Base-by-base conservation (phyloP, 2,888 invertebrate species). In the Drosophila fungiperda region DNA sequence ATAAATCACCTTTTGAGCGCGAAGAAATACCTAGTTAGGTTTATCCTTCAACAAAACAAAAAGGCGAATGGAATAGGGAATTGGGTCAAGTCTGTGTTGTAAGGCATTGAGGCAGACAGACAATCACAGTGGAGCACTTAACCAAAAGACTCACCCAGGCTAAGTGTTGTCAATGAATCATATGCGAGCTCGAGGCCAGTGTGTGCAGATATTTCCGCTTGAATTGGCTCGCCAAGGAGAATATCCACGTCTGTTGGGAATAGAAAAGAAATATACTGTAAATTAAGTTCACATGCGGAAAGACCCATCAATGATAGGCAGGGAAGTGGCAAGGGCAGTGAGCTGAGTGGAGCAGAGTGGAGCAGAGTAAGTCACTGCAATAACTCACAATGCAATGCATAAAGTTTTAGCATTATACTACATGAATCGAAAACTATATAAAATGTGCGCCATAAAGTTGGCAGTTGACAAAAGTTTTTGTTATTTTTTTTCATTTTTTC, bases 111-210 rank as follows among this genome's bases (percentile, higher is more conserved):
- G 69, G 59, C 86, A 65, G 48, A 66, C 69, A 29, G n/a, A 57
- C 55, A 70, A 76, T 62, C 32, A 65, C 29, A 50, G 45, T 53
- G 71, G 45, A 69, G 53, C 72, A 82, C 78, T 82, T 79, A 67
- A 79, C 67, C 70, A 62, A 55, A 42, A 53, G 73, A 81, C 93
- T 91, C 94, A 97, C 97, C 95, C 93, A 95, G 93, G 91, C 95
- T 95, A 76, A 97, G 95, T 90, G 96, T 96, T 55, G 95, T 94
- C 80, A 97, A 94, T 33, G 95, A 95, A 84, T 96, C 96, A 80
- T 96, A 94, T 60, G 96, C 96, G 61, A 96, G 94, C 91, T 97
- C 96, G 65, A 97, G 94, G 73, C 96, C 96, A 68, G 96, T 97
- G 91, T 96, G 96, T 29, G 94, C 94, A 26, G 96, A 94, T 80